Evolutionary conservation across 2,797 vertebrate species (phyloP), one percentile per base, ranked within the genome.

Genomic region (Silurus aristotelis): DNA sequence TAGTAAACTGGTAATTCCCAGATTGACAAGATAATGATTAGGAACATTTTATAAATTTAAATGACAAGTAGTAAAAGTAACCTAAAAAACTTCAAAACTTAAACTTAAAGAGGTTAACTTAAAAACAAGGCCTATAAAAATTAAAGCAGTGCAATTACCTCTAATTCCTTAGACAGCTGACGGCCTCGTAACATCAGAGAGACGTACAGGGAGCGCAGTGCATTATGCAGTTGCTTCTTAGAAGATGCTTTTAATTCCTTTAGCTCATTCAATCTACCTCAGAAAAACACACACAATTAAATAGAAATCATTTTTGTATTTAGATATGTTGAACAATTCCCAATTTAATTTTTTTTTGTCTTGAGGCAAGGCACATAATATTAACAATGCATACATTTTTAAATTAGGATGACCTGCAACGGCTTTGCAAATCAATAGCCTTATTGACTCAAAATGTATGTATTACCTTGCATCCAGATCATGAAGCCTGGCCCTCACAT

Each of bases 391-490:
- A 22, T 13, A 31, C 1, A 52, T 20, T 38, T 27, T 12, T 55
- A 8, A 55, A 56, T 56, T 56, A 56, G 56, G 14, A 27, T 17
- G n/a, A 56, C 15, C 52, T 17, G 22, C n/a, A 6, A 55, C 7
- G 10, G 6, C 72, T 1, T 8, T 77, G 25, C 7, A 31, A 31
- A 76, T 58, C 31, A 46, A 19, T 70, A 20, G 2, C 43, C 55
- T 58, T 14, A 31, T 4, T 38, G 38, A 38, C 3, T 4, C 38
- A 38, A 38, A 38, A 38, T 38, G 38, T 38, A 38, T 38, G 38
- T 27, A 84, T 83, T 87, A 91, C 91, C 91, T 90, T 71, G 73
- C 84, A 48, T 92, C 88, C 80, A 92, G 64, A 63, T 88, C 88
- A 56, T 85, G 66, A 1, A 90, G 67, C 38, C 71, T 90, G 70